Percentiles rank a stretch among this genome's conserved stretches.
Conservation (phyloP, 2,797 vertebrate species). For the Tenualosa thibaudeaui region DNA sequence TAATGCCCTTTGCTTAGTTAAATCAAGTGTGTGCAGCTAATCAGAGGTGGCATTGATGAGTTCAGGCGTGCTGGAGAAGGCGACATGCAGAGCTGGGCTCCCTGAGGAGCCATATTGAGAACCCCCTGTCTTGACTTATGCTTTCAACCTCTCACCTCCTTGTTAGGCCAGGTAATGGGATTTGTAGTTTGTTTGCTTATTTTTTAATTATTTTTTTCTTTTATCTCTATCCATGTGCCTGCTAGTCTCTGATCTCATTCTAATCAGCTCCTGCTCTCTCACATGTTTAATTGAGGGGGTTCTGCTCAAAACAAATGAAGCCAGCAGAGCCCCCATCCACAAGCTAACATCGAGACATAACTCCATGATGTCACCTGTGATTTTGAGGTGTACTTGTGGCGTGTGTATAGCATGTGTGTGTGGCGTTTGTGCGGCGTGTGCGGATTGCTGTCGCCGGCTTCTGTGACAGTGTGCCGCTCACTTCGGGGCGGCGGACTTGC, state of each 20-base stretch:
- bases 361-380: too few relatives aligned
- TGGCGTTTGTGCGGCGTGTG: too few relatives aligned
- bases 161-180: not conserved
- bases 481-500: not conserved
- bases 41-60: not conserved
- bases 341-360: too few relatives aligned
- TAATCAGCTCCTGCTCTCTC: not conserved
- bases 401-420: too few relatives aligned
- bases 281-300: not conserved
- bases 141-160: not conserved
- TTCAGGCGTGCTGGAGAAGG: not conserved
- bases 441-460: too few relatives aligned
- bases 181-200: not conserved
- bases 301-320: not conserved
- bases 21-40: not conserved
- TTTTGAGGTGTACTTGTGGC: too few relatives aligned
- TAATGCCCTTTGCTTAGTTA: not conserved
- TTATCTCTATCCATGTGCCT: not conserved
- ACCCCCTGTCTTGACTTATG: not conserved
- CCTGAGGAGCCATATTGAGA: not conserved
- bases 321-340: not conserved
- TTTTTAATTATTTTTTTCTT: not conserved
- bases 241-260: not conserved
- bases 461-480: constrained; percentile 24
- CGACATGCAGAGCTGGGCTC: not conserved